Percentiles rank a stretch among this genome's conserved stretches.
Conservation (phyloP, 2,113 vertebrate genomes). For the Octodon degus region DNA sequence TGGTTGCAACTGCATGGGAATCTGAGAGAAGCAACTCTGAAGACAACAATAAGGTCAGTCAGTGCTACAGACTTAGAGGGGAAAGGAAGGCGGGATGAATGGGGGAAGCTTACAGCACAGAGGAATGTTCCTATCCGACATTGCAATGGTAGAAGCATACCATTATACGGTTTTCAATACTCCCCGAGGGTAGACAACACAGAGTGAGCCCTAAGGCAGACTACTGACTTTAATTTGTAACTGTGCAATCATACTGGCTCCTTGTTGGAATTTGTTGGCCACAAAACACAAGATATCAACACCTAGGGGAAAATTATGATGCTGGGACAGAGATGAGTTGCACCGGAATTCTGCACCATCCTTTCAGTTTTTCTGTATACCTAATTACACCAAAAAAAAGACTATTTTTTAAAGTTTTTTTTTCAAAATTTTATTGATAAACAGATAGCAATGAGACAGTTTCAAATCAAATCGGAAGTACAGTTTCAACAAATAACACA, state of each 20-base stretch:
- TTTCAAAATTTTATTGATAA: no score
- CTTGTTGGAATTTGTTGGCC: not conserved
- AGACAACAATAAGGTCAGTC: not conserved
- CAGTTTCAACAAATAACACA: no score
- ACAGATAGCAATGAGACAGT: no score
- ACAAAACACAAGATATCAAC: not conserved
- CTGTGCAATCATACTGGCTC: not conserved
- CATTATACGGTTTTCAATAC: not conserved
- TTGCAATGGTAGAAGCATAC: not conserved
- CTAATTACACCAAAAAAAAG: not conserved
- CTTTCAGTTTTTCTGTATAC: not conserved
- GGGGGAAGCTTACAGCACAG: not conserved
- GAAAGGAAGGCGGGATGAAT: not conserved
- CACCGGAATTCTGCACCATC: not conserved
- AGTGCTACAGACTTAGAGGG: not conserved
- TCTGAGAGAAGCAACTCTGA: not conserved
- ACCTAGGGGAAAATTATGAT: not conserved
- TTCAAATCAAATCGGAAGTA: no score
- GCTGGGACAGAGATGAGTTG: not conserved
- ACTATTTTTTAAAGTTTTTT: no score
- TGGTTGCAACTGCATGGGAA: not conserved
- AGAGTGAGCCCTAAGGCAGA: not conserved
- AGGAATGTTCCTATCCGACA: not conserved
- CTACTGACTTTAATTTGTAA: not conserved
- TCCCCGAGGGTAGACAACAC: not conserved